A percentile compares a stretch with the other conserved stretches of the same genome.
Conservation (phyloP, 2,113 vertebrate species). For the Myiopsitta monachus region DNA sequence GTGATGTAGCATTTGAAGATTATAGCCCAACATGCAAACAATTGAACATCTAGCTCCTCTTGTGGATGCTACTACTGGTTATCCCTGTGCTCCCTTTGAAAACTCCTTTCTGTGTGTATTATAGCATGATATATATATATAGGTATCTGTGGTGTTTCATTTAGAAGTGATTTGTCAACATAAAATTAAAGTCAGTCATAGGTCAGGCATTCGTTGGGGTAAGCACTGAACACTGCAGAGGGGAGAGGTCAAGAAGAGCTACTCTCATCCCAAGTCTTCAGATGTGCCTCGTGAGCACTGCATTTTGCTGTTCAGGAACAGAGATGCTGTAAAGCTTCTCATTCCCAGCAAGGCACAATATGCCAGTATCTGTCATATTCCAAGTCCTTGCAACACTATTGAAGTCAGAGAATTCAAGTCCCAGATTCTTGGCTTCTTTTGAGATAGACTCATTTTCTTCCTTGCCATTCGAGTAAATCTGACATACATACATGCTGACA, state of each 20-base stretch:
- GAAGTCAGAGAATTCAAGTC: constrained; percentile 27
- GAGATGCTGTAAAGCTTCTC: neutral
- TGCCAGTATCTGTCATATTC: constrained; percentile 25
- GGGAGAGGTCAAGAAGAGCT: neutral
- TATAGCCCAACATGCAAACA: neutral
- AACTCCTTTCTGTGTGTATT: neutral
- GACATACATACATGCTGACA: neutral
- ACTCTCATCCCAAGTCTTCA: neutral
- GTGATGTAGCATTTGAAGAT: neutral
- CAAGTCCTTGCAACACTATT: neutral
- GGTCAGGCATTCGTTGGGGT: neutral
- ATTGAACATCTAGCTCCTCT: neutral
- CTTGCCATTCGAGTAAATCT: neutral
- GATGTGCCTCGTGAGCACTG: neutral
- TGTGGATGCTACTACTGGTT: neutral
- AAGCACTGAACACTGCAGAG: neutral
- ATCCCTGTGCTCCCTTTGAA: neutral
- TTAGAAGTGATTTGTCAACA: constrained; percentile 9
- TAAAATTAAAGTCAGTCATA: neutral
- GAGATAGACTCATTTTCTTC: neutral
- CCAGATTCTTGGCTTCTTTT: constrained; percentile 19
- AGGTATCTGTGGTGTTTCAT: neutral
- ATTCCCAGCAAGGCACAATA: constrained; percentile 29
- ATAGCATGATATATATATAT: neutral
- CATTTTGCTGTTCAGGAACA: neutral